Evolutionary conservation across 2,113 vertebrate genomes (phyloP).

Genomic region (Burhinus oedicnemus): DNA sequence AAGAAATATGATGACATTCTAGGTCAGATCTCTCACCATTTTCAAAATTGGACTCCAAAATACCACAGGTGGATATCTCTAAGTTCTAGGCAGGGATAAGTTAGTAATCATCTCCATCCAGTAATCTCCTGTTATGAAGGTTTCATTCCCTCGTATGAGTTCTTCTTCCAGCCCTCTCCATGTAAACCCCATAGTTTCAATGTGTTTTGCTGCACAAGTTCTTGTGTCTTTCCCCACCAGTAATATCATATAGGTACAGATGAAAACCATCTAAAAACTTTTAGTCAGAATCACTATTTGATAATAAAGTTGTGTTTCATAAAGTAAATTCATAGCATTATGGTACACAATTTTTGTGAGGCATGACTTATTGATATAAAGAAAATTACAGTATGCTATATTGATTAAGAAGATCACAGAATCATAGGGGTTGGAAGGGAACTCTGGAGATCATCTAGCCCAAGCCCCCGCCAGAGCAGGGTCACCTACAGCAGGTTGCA

Average conservation of each 20-base stretch:
- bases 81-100: neutral
- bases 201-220: neutral
- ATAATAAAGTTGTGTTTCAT: no score
- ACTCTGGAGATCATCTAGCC: no score
- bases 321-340: no score
- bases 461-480: no score
- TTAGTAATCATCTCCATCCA: neutral
- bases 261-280: neutral
- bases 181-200: neutral
- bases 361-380: no score
- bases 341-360: no score
- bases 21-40: neutral
- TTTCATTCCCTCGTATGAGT: neutral
- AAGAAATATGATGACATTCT: neutral
- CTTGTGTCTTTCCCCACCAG: neutral
- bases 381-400: no score
- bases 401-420: no score
- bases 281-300: no score
- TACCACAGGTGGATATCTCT: neutral
- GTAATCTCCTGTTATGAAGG: neutral
- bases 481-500: no score
- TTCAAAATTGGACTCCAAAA: neutral
- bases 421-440: no score
- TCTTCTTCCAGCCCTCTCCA: neutral
- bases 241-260: neutral